phyloP scores from a whole-genome alignment of 2,797 vertebrate species.

The Lagocephalus sceleratus region DNA sequence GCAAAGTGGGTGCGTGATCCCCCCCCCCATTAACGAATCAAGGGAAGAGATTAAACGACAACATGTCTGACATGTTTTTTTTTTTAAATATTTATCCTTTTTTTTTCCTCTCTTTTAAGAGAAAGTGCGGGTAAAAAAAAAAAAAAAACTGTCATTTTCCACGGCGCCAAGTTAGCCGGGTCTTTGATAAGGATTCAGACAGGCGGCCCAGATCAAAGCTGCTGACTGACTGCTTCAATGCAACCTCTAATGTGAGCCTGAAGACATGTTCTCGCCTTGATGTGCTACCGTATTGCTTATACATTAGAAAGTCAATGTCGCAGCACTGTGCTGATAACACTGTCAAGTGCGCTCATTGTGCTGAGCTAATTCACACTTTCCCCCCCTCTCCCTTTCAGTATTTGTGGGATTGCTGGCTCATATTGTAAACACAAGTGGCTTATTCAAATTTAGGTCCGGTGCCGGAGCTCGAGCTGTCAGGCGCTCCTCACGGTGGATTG shows the following conservation, averaged over 20 bases:
- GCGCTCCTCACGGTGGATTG: conserved; percentile 60
- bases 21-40: no score
- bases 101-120: background rate
- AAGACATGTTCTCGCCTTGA: conserved; percentile 77
- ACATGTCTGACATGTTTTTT: conserved; percentile 24
- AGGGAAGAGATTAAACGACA: no score
- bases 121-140: conserved; percentile 56
- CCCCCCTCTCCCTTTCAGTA: conserved; percentile 34
- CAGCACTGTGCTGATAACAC: conserved; percentile 68
- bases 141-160: conserved; percentile 72
- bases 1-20: no score
- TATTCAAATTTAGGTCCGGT: conserved; percentile 75
- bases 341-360: conserved; percentile 75
- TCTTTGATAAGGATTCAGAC: conserved; percentile 77
- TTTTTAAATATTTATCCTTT: conserved; percentile 9
- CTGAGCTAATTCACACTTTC: conserved; percentile 59
- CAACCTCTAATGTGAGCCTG: conserved; percentile 77
- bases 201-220: conserved; percentile 81
- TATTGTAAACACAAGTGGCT: conserved; percentile 78
- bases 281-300: conserved; percentile 73
- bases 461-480: conserved; percentile 61
- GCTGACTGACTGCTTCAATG: conserved; percentile 73
- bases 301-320: conserved; percentile 76
- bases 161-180: conserved; percentile 63
- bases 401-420: conserved; percentile 67